phyloP scores from a whole-genome alignment of 2,113 vertebrate genomes.

The Pungitius pungitius region DNA sequence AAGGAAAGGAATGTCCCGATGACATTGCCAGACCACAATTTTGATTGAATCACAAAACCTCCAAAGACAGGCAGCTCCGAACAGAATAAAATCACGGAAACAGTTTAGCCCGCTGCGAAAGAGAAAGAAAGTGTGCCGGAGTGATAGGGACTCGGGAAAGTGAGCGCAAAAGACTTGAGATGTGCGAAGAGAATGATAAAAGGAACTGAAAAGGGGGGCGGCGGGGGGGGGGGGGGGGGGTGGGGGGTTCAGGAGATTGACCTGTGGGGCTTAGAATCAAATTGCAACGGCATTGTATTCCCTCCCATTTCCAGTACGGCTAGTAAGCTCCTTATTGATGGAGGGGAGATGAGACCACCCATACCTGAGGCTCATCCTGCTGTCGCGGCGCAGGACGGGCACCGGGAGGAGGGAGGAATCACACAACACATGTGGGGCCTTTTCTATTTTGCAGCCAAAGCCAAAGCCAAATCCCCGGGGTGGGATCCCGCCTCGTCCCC shows the following conservation, averaged over 20 bases:
- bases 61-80: conserved; percentile 17
- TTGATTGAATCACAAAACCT: conserved; percentile 31
- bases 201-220: conserved; percentile 52
- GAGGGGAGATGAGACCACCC: conserved; percentile 83
- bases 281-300: conserved; percentile 82
- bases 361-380: conserved; percentile 82
- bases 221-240: neutral
- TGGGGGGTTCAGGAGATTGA: conserved; percentile 80
- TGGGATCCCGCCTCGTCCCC: conserved; percentile 78
- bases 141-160: conserved; percentile 11
- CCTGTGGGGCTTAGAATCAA: conserved; percentile 82
- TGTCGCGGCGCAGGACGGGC: conserved; percentile 65
- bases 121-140: conserved; percentile 17
- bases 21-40: conserved; percentile 17
- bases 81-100: conserved; percentile 49
- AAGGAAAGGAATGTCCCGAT: conserved; percentile 7
- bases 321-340: conserved; percentile 86
- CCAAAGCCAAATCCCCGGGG: conserved; percentile 81
- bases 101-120: conserved; percentile 36
- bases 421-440: conserved; percentile 69
- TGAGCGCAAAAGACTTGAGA: conserved; percentile 47
- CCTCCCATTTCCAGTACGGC: conserved; percentile 79
- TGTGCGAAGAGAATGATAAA: conserved; percentile 58
- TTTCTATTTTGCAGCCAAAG: conserved; percentile 76
- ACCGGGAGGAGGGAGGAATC: conserved; percentile 68